Conservation (phyloP, 2,113 vertebrate species). For the Pavo muticus region DNA sequence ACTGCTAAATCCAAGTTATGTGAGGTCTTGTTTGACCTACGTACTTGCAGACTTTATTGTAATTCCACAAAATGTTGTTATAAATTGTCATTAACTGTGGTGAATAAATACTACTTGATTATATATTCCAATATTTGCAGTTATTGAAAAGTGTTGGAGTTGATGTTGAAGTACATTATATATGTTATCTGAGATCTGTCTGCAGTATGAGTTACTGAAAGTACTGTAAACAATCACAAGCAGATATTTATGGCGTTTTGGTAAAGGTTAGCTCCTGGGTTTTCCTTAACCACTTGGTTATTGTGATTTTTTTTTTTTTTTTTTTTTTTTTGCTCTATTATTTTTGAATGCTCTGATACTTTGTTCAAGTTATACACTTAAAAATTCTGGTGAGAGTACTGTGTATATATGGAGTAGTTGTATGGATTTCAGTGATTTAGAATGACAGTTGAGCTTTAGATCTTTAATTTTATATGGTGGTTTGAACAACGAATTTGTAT, state of each 20-base stretch:
- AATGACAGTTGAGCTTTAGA: background rate
- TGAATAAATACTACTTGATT: background rate
- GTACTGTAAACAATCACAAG: background rate
- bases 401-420: background rate
- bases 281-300: background rate
- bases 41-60: background rate
- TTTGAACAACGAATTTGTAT: background rate
- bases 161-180: background rate
- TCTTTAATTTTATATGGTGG: accelerated
- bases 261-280: background rate
- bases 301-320: background rate
- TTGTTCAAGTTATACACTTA: accelerated
- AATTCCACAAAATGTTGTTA: background rate
- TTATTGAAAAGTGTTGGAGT: background rate
- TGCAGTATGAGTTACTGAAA: background rate
- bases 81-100: background rate
- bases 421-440: background rate
- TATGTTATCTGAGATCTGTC: background rate
- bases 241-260: background rate
- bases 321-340: background rate
- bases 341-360: accelerated
- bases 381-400: background rate
- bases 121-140: background rate
- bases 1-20: background rate
- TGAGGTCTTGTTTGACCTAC: background rate